Evolutionary conservation across 2,888 invertebrate species (phyloP).

Genomic region (Morpho deidamia): DNA sequence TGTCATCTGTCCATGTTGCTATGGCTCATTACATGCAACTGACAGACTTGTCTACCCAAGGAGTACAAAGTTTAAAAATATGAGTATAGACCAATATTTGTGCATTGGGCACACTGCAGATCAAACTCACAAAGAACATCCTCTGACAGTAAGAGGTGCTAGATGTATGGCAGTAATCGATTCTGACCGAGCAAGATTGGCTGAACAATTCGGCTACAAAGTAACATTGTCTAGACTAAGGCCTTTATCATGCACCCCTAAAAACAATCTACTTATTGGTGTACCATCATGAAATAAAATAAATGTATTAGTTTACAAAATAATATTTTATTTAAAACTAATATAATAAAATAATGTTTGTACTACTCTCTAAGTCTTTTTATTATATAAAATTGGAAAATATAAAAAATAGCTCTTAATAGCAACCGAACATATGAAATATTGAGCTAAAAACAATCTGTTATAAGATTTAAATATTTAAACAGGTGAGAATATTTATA

Average conservation of each 20-base stretch:
- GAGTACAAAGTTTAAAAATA: constrained; percentile 79
- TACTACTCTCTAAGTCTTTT: constrained; percentile 25
- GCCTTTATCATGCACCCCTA: constrained; percentile 92
- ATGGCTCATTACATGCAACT: constrained; percentile 91
- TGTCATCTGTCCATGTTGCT: constrained; percentile 96
- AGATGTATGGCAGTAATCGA: constrained; percentile 94
- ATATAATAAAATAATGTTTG: constrained; percentile 21
- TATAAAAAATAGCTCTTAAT: constrained; percentile 6
- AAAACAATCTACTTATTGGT: constrained; percentile 92
- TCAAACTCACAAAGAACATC: constrained; percentile 89
- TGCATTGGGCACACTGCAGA: constrained; percentile 94
- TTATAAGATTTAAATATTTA: neutral
- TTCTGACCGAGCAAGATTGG: constrained; percentile 87
- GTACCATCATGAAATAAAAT: constrained; percentile 40
- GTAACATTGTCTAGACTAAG: constrained; percentile 87
- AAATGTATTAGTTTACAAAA: constrained; percentile 12
- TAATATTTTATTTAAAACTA: constrained; percentile 23
- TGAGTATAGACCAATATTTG: constrained; percentile 82
- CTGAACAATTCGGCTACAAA: constrained; percentile 85
- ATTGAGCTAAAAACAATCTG: neutral
- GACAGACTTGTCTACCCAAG: constrained; percentile 90
- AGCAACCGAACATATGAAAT: constrained; percentile 5
- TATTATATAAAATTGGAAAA: constrained; percentile 10
- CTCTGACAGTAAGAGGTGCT: constrained; percentile 85
- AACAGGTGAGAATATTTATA: no score